Evolutionary conservation across 2,888 invertebrate species (phyloP).

Genomic region (Polyommatus iphigenia): DNA sequence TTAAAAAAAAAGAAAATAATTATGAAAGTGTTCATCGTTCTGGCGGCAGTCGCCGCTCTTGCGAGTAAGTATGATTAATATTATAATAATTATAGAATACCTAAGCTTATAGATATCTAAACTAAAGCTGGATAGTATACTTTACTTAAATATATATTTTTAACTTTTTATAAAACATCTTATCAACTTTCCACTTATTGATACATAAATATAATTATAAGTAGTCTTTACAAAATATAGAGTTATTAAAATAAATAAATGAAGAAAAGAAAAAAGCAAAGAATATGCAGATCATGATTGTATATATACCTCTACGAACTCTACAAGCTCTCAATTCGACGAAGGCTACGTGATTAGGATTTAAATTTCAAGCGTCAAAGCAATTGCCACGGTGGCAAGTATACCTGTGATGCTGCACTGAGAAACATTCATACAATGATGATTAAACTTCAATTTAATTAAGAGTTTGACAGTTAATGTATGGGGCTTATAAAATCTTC

Average conservation of each 20-base stretch:
- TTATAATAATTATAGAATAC: background rate
- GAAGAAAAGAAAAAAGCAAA: background rate
- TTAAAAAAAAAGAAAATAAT: slow-evolving; percentile 61
- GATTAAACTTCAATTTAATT: too few species aligned
- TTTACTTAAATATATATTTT: background rate
- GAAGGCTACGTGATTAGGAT: background rate
- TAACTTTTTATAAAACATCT: too few species aligned
- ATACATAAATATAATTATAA: background rate
- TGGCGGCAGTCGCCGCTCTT: slow-evolving; percentile 69
- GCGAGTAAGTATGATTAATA: slow-evolving; percentile 66
- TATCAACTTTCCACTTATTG: background rate
- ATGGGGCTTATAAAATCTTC: too few species aligned
- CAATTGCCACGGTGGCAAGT: slow-evolving; percentile 1
- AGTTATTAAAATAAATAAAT: background rate
- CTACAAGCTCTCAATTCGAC: background rate
- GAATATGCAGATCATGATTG: background rate
- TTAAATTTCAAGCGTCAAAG: background rate
- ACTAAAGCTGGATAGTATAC: background rate
- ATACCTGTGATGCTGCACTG: too few species aligned
- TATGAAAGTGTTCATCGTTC: slow-evolving; percentile 78
- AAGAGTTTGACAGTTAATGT: too few species aligned
- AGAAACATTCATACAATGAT: too few species aligned
- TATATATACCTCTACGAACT: background rate
- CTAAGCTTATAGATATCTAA: background rate
- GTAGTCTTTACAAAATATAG: background rate